phyloP scores from a whole-genome alignment of 2,888 invertebrate species.

The Hydrotaea diabolus region DNA sequence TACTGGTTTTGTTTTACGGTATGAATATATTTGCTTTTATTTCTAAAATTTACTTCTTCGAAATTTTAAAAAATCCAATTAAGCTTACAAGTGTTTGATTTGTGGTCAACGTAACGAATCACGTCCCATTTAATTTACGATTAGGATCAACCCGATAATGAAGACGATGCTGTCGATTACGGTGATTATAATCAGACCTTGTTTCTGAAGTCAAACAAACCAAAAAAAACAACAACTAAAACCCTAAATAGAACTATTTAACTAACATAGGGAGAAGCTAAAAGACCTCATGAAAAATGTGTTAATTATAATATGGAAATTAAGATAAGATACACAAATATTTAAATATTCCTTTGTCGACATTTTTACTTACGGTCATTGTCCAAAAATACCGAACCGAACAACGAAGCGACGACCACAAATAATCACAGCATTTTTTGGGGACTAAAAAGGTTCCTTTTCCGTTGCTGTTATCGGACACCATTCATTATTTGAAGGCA shows the following conservation, averaged over 20 bases:
- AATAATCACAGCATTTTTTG: neutral
- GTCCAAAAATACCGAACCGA: too few species aligned
- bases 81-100: conserved; percentile 57
- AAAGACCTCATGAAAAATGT: conserved; percentile 36
- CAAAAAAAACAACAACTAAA: too few species aligned
- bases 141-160: neutral
- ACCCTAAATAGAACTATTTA: too few species aligned
- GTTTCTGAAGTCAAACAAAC: too few species aligned
- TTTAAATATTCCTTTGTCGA: neutral
- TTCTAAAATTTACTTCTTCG: too few species aligned
- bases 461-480: conserved; percentile 45
- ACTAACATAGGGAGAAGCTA: too few species aligned
- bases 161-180: too few species aligned
- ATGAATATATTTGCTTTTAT: too few species aligned
- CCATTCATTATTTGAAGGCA: too few species aligned
- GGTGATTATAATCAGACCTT: too few species aligned
- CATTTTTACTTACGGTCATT: neutral
- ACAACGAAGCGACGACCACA: neutral
- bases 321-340: conserved; percentile 37
- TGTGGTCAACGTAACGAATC: conserved; percentile 17
- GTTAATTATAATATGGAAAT: conserved; percentile 52
- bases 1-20: too few species aligned
- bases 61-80: too few species aligned
- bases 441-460: conserved; percentile 13
- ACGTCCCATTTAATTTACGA: neutral